These are phyloP conservation scores for Leucosticte australis DNA, from an alignment of 2,113 vertebrate genomes.

Conservation along the genomic window DNA sequence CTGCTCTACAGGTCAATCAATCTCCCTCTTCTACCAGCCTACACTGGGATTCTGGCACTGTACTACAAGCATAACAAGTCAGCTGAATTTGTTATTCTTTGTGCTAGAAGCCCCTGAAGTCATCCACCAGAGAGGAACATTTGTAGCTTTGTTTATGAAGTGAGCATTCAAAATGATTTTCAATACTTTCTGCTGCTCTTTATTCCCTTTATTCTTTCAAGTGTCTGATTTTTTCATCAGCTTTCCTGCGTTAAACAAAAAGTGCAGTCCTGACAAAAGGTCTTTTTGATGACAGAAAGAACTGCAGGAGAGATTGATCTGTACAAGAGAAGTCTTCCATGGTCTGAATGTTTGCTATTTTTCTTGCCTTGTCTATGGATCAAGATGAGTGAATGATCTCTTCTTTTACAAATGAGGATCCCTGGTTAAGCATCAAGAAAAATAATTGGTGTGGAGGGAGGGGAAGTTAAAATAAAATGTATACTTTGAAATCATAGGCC, in stretches of 20 bases:
- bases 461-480: background rate
- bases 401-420: background rate
- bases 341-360: background rate
- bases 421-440: background rate
- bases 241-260: background rate
- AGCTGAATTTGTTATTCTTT: background rate
- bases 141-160: background rate
- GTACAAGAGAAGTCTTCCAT: background rate
- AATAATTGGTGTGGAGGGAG: background rate
- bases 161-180: constrained; percentile 7
- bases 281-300: background rate
- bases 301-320: background rate
- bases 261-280: background rate
- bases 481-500: background rate
- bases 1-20: background rate
- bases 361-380: background rate
- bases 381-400: background rate
- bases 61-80: background rate
- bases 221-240: background rate
- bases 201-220: background rate
- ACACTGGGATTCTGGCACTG: background rate
- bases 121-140: background rate
- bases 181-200: background rate
- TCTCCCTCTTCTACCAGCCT: background rate
- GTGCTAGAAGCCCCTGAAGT: background rate